Conservation (phyloP, 2,797 vertebrate genomes). For the Coreius guichenoti region DNA sequence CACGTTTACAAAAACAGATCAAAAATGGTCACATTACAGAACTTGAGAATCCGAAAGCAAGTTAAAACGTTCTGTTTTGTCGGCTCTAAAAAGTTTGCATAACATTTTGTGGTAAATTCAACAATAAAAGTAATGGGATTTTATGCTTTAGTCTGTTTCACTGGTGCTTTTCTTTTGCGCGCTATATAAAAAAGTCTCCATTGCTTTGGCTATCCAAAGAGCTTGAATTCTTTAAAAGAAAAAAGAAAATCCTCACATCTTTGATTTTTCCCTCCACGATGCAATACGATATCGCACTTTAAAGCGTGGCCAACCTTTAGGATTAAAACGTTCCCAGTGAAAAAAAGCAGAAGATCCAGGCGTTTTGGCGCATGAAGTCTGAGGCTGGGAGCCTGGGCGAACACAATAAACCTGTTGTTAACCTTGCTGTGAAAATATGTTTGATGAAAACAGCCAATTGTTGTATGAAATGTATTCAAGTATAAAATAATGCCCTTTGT, state of each 20-base stretch:
- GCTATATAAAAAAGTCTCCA: slow-evolving; percentile 49
- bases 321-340: slow-evolving; percentile 78
- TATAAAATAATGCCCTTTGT: slow-evolving; percentile 99
- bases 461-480: slow-evolving; percentile 99
- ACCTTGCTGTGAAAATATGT: slow-evolving; percentile 99
- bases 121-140: slow-evolving; percentile 83
- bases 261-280: slow-evolving; percentile 71
- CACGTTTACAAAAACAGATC: slow-evolving; percentile 56
- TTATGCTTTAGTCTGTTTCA: slow-evolving; percentile 76
- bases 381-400: slow-evolving; percentile 76
- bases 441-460: slow-evolving; percentile 99
- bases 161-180: slow-evolving; percentile 75
- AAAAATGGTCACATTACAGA: slow-evolving; percentile 67
- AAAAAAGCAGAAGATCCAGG: slow-evolving; percentile 69
- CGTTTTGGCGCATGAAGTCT: slow-evolving; percentile 82
- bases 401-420: slow-evolving; percentile 91
- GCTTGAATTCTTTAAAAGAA: slow-evolving; percentile 59
- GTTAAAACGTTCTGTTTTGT: slow-evolving; percentile 57
- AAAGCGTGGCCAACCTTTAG: slow-evolving; percentile 74
- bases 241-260: slow-evolving; percentile 66
- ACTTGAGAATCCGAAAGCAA: slow-evolving; percentile 58
- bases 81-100: slow-evolving; percentile 73
- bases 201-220: slow-evolving; percentile 55
- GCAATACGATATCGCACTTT: slow-evolving; percentile 78
- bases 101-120: slow-evolving; percentile 70